A percentile compares a stretch with the other conserved stretches of the same genome.
Evolutionary conservation across 53 echinoderm and acorn worm species (phyloP).

Genomic region (Luidia sarsii): DNA sequence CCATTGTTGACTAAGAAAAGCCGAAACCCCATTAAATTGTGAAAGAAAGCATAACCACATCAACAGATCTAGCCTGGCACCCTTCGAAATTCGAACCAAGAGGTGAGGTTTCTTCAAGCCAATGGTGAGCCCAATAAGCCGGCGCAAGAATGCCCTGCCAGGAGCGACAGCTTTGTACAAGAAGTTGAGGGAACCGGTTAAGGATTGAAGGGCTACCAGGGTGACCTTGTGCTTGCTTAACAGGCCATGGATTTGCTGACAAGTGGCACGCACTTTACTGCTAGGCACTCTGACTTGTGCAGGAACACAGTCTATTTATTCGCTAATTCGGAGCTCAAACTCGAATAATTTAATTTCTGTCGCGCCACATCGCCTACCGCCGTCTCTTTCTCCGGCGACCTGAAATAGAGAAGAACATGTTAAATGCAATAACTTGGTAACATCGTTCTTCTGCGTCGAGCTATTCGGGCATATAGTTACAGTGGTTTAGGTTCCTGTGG

Average conservation of each 20-base stretch:
- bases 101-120: background rate
- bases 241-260: background rate
- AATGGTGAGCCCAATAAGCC: background rate
- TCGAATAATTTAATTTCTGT: background rate
- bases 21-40: slow-evolving; percentile 34
- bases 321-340: too few relatives aligned
- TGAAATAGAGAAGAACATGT: too few relatives aligned
- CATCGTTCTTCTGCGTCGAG: too few relatives aligned
- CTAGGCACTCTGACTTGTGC: background rate
- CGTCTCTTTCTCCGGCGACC: too few relatives aligned
- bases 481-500: too few relatives aligned
- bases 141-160: slow-evolving; percentile 5
- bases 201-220: background rate
- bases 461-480: too few relatives aligned
- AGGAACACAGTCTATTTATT: background rate
- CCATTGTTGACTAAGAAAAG: slow-evolving; percentile 12
- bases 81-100: slow-evolving; percentile 11
- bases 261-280: background rate
- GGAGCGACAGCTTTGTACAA: slow-evolving; percentile 4
- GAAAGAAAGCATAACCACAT: slow-evolving; percentile 29
- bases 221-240: background rate
- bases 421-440: too few relatives aligned
- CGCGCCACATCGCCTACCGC: too few relatives aligned
- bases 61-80: slow-evolving; percentile 33
- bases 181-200: slow-evolving; percentile 9